Evolutionary conservation across 2,113 vertebrate species (phyloP).

Genomic region (Bothrops jararaca): DNA sequence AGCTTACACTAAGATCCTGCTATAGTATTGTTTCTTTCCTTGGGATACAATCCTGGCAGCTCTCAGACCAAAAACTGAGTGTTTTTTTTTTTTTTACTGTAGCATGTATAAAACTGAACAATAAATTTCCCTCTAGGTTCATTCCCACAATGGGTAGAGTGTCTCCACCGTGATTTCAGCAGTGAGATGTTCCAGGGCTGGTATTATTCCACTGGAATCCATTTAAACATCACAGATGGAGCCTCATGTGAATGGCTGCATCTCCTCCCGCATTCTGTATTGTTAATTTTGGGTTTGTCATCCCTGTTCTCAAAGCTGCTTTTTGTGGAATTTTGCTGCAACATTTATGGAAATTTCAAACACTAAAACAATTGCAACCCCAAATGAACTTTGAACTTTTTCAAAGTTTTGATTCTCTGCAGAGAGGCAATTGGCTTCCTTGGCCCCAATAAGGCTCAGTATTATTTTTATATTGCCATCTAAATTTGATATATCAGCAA

Average conservation of each 20-base stretch:
- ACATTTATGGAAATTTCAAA: background rate
- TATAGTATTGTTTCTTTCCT: background rate
- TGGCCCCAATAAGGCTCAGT: too few species aligned
- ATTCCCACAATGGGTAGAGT: background rate
- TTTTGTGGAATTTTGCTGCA: background rate
- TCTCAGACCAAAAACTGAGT: background rate
- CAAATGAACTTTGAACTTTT: background rate
- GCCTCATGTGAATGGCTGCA: background rate
- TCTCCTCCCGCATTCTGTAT: background rate
- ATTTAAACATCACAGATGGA: background rate
- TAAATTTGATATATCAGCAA: background rate
- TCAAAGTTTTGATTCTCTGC: background rate
- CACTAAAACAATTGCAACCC: background rate
- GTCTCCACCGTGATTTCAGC: background rate
- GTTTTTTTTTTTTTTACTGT: background rate
- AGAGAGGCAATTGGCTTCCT: background rate
- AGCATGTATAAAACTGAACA: background rate
- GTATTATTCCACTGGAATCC: background rate
- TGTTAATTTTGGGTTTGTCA: background rate
- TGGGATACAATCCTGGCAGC: background rate
- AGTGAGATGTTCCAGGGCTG: background rate
- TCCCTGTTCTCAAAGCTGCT: background rate
- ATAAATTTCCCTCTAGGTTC: background rate
- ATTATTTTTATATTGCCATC: background rate
- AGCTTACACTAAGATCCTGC: background rate